Base-by-base conservation (phyloP, 2,888 invertebrate species). In the Caenorhabditis afra region DNA sequence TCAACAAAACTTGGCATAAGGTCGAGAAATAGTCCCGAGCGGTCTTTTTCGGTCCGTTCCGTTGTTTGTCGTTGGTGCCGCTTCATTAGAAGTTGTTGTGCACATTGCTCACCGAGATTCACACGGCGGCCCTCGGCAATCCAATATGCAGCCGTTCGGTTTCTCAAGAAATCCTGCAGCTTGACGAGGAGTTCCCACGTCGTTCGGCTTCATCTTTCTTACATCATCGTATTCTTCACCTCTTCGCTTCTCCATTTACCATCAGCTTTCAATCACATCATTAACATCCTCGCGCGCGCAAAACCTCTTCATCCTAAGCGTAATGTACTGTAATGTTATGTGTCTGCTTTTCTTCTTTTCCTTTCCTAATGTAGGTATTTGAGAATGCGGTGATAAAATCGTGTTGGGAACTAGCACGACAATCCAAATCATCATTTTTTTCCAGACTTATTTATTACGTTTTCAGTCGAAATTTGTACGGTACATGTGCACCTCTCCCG, bases 261-360 rank as follows among this genome's bases (percentile, higher is more conserved):
- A 65, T 66, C 62, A 64, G 44, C 61, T 61, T 55, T 16, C 71
- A 23, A 64, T 77, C 66, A 55, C 74, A 66, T 66, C 66, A 59
- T 66, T 52, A 57, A 57, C 57, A 29, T 29, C 29, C 7, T 29
- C 35, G 55, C 55, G 37, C 73, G 39, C 64, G 57, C 64, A 53
- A 70, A 70, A 53, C 47, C 55, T 29, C 29, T 37, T 71, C 71
- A 71, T 71, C 49, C 71, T 23, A 58, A 58, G 64, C 64, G 57
- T 73, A 73, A 64, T 64, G 64, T 49, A 73, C 73, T 73, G 64
- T 73, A 64, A 73, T 73, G 53, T 65, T 53, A 49, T 64, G 64
- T 64, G 62, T 64, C 55, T 71, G 37, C 47, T 61, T 62, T 53
- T 41, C n/a, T 49, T 16, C 22, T 20, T 70, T 70, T 12, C 52